Evolutionary conservation across 2,113 vertebrate genomes (phyloP), one percentile per base, ranked within the genome.

Genomic region (Corythornis cristatus): DNA sequence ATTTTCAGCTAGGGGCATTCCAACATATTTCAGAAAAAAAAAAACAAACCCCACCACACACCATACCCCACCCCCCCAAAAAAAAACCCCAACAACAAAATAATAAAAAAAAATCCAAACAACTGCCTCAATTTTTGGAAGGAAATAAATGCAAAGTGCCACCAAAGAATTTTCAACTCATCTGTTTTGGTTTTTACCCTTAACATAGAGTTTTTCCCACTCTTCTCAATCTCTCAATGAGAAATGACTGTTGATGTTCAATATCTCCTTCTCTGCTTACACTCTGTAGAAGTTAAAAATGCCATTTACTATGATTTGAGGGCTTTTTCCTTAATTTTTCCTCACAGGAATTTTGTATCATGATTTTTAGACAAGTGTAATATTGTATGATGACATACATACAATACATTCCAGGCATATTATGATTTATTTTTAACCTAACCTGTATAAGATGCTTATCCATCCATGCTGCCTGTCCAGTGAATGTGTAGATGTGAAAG

Each of bases 61-160:
- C 37, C 37, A 37, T 37, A 37, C 37, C 37, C 37, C 37, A 8
- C 37, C 37, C 37, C 37, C 9, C 22, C 35, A 35, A 50, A 50
- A 37, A 37, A 37, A 50, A 50, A 22, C 21, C 48, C 12, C 48
- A 23, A 13, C 22, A 16, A 46, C 40, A 48, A 48, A 48, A 48
- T 11, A 10, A 33, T 33, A 33, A 33, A 22, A 57, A n/a, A 78
- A 35, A 33, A 71, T 37, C 22, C 46, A 22, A 58, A 12, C 1
- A 65, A 65, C n/a, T 42, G 50, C 20, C 53, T 56, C 85, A 42
- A 53, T 60, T 94, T 93, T 82, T 81, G 33, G 54, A 91, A 81
- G 11, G 35, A 83, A 93, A 77, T 40, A 80, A 76, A 93, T 51
- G 28, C 33, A 76, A 85, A 66, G 8, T 77, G 17, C 33, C 23